phyloP scores from a whole-genome alignment of 2,113 vertebrate species.

The Conger conger region DNA sequence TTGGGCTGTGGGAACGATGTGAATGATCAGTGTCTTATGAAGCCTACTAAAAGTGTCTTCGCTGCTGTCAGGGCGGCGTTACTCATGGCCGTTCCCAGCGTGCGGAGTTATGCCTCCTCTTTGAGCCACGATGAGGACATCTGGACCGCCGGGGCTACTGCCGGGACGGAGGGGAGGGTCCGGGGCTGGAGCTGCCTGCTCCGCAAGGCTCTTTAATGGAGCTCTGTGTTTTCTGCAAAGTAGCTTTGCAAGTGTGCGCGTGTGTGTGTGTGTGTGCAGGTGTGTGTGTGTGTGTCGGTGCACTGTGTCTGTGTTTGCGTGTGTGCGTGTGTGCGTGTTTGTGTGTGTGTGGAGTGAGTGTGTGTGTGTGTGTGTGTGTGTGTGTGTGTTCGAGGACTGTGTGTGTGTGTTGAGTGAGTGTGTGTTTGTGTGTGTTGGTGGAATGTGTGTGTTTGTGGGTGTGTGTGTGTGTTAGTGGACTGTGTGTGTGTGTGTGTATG shows the following conservation, averaged over 20 bases:
- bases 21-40: constrained; percentile 50
- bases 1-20: constrained; percentile 53
- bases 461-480: background rate
- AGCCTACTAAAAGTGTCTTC: constrained; percentile 64
- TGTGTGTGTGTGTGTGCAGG: background rate
- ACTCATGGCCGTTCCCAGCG: constrained; percentile 59
- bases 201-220: constrained; percentile 15
- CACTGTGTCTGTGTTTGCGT: constrained; percentile 29
- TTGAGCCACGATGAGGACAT: constrained; percentile 38
- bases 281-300: background rate
- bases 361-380: constrained; percentile 13
- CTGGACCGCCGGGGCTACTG: background rate
- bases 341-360: background rate
- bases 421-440: constrained; percentile 15
- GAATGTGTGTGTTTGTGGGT: background rate
- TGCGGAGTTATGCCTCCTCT: constrained; percentile 46
- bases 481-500: constrained; percentile 33
- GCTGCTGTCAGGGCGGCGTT: constrained; percentile 52
- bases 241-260: constrained; percentile 24
- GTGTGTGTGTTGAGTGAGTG: background rate
- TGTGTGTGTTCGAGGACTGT: constrained; percentile 29
- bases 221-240: constrained; percentile 32
- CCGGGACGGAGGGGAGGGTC: background rate
- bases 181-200: constrained; percentile 25
- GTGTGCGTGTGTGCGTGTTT: constrained; percentile 25